phyloP scores from a whole-genome alignment of 64 coral and sea anemone genomes.

The Stichodactyla mertensii region DNA sequence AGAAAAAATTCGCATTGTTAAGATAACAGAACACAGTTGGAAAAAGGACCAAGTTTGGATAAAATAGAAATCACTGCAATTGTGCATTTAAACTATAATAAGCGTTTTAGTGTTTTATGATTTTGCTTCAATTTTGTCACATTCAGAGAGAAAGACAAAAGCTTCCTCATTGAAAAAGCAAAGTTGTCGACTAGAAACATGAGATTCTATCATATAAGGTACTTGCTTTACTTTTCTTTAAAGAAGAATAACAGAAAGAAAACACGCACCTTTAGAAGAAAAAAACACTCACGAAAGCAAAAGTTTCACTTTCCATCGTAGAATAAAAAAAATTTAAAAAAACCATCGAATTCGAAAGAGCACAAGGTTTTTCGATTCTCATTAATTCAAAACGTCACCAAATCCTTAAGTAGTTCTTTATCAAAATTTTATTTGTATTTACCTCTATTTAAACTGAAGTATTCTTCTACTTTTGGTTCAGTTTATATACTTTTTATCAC shows the following conservation, averaged over 20 bases:
- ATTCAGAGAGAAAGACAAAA: neutral
- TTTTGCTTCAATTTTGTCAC: neutral
- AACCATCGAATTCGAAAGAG: neutral
- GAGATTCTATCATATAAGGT: too few species aligned
- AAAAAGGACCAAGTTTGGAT: neutral
- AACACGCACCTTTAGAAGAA: neutral
- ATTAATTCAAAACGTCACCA: too few species aligned
- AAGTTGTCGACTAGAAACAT: too few species aligned
- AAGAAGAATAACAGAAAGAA: neutral
- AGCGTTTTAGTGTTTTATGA: neutral
- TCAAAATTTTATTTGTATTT: too few species aligned
- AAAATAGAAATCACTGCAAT: neutral
- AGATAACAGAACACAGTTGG: neutral
- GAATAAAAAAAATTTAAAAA: neutral
- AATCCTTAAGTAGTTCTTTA: too few species aligned
- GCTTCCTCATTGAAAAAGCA: too few species aligned
- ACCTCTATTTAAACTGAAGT: too few species aligned
- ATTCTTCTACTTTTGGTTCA: too few species aligned
- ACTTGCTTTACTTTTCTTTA: neutral
- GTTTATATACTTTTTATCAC: too few species aligned
- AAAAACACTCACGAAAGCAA: neutral
- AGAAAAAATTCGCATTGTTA: neutral
- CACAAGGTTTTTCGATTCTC: neutral
- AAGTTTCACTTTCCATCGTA: neutral
- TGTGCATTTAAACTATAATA: neutral